Percentiles rank a stretch among this genome's conserved stretches.
Evolutionary conservation across 2,113 vertebrate genomes (phyloP).

Genomic region (Gobio gobio): DNA sequence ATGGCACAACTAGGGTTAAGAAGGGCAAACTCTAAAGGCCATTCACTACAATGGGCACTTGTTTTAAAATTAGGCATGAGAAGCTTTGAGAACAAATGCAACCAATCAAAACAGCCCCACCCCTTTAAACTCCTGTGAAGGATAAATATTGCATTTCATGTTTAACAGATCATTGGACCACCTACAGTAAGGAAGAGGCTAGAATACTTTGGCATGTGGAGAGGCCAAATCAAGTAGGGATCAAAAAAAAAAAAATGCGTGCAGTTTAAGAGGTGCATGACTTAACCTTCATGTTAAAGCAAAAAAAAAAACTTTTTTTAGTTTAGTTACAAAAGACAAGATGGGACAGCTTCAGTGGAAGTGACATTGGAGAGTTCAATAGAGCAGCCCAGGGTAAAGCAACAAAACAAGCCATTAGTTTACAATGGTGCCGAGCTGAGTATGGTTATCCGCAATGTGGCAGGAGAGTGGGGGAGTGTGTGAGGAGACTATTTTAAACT

Average conservation of each 20-base stretch:
- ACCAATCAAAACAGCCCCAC: conserved; percentile 24
- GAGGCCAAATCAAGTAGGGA: conserved; percentile 77
- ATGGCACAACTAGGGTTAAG: conserved; percentile 57
- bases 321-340: conserved; percentile 32
- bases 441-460: conserved; percentile 12
- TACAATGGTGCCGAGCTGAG: conserved; percentile 47
- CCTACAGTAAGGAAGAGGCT: conserved; percentile 95
- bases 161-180: conserved; percentile 42
- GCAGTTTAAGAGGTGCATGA: conserved; percentile 44
- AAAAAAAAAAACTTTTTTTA: conserved; percentile 30
- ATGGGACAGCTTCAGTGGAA: conserved; percentile 36
- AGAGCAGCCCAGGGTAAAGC: conserved; percentile 40
- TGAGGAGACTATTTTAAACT: neutral
- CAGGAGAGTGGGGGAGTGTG: neutral
- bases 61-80: conserved; percentile 37
- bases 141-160: conserved; percentile 8
- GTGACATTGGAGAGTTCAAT: conserved; percentile 35
- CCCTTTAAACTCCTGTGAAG: conserved; percentile 11
- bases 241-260: conserved; percentile 26
- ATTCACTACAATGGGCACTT: conserved; percentile 35
- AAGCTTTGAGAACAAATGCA: conserved; percentile 41
- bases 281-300: conserved; percentile 39
- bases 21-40: conserved; percentile 39
- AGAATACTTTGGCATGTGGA: conserved; percentile 87
- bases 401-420: conserved; percentile 56